A percentile compares a stretch with the other conserved stretches of the same genome.
Conservation (phyloP, 2,113 vertebrate genomes). For the Psephotus haematonotus region DNA sequence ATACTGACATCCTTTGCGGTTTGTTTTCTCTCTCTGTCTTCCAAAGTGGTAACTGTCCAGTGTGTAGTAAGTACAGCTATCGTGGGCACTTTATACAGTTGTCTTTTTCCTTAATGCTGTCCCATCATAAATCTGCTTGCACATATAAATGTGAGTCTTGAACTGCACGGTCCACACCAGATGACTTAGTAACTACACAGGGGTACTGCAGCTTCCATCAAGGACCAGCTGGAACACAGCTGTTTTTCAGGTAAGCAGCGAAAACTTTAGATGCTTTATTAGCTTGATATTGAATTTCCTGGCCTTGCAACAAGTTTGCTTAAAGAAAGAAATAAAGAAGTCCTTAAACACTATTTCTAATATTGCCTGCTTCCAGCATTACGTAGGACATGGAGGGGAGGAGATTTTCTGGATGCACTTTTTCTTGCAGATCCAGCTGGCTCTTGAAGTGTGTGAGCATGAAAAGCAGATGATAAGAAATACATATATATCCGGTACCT, state of each 20-base stretch:
- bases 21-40: not conserved
- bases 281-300: not conserved
- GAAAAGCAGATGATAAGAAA: conserved; percentile 25
- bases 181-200: not conserved
- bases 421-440: conserved; percentile 1
- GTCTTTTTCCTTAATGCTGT: not conserved
- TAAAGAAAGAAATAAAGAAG: not conserved
- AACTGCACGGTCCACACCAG: fast-evolving
- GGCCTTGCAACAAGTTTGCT: not conserved
- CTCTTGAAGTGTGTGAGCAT: not conserved
- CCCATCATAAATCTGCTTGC: not conserved
- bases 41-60: not conserved
- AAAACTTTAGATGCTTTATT: not conserved
- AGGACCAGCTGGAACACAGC: not conserved
- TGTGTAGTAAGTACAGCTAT: not conserved
- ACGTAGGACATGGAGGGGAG: not conserved
- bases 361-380: not conserved
- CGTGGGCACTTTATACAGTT: not conserved
- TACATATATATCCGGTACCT: not conserved
- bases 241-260: not conserved
- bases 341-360: not conserved
- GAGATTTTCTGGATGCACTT: not conserved
- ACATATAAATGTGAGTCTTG: not conserved
- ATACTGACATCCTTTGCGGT: not conserved
- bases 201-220: not conserved